Conservation (phyloP, 1,140 invertebrate species). For the Drosophila kanapiae region DNA sequence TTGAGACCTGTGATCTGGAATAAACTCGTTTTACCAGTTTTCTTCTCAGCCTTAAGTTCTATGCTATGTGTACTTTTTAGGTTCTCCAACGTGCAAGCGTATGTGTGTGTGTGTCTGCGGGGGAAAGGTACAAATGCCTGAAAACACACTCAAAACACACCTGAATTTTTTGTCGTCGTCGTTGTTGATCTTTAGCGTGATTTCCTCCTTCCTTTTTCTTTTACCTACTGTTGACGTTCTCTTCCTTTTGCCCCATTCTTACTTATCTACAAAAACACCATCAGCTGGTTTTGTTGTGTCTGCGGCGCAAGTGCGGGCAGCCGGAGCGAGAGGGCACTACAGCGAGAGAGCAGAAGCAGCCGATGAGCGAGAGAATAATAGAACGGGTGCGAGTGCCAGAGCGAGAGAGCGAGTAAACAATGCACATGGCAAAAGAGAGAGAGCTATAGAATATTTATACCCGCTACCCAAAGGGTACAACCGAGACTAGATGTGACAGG, state of each 20-base stretch:
- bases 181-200: slow-evolving; percentile 31
- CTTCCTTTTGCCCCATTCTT: slow-evolving; percentile 29
- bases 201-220: slow-evolving; percentile 37
- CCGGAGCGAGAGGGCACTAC: slow-evolving; percentile 23
- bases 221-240: slow-evolving; percentile 56
- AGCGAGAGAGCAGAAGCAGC: slow-evolving; percentile 2
- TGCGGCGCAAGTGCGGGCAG: slow-evolving; percentile 42
- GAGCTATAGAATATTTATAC: too few species aligned
- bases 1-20: slow-evolving; percentile 61
- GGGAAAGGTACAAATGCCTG: slow-evolving; percentile 41
- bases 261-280: slow-evolving; percentile 73
- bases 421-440: slow-evolving; percentile 15
- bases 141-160: slow-evolving; percentile 35
- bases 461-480: too few species aligned
- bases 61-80: slow-evolving; percentile 27
- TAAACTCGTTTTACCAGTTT: slow-evolving; percentile 76
- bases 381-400: not conserved
- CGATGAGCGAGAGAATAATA: not conserved
- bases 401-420: slow-evolving; percentile 39
- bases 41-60: slow-evolving; percentile 14
- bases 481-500: too few species aligned
- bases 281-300: slow-evolving; percentile 80
- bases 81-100: slow-evolving; percentile 28
- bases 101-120: slow-evolving; percentile 31
- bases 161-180: slow-evolving; percentile 20